phyloP scores from a whole-genome alignment of 2,888 invertebrate genomes.

The Xylota segnis region DNA sequence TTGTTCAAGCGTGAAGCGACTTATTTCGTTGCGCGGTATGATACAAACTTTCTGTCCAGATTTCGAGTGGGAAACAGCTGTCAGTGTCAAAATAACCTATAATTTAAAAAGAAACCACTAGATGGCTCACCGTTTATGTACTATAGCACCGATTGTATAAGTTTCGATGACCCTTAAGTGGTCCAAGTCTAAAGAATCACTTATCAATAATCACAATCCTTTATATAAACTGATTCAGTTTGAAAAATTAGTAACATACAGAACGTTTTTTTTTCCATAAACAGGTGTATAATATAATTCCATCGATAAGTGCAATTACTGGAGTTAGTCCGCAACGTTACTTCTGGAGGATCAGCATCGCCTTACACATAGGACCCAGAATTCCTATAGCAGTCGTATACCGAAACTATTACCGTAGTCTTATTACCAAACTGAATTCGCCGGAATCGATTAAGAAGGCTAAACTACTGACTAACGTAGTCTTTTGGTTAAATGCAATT shows the following conservation, averaged over 20 bases:
- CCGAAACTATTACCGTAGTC: conserved; percentile 91
- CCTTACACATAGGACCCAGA: conserved; percentile 95
- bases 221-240: too few relatives aligned
- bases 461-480: conserved; percentile 88
- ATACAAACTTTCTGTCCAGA: too few relatives aligned
- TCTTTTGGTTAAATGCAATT: conserved; percentile 93
- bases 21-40: too few relatives aligned
- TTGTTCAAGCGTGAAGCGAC: too few relatives aligned
- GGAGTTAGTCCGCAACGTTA: conserved; percentile 96
- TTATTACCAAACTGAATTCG: conserved; percentile 79
- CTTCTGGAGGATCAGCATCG: conserved; percentile 96
- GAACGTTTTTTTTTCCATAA: conserved; percentile 69
- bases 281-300: conserved; percentile 96
- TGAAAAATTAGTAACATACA: not conserved
- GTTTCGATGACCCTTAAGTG: too few relatives aligned
- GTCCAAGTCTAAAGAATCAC: too few relatives aligned
- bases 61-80: too few relatives aligned
- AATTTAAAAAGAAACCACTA: too few relatives aligned
- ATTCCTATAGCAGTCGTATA: conserved; percentile 95
- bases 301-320: conserved; percentile 97
- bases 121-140: too few relatives aligned
- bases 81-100: too few relatives aligned
- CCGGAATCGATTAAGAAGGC: conserved; percentile 84
- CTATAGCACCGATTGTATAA: too few relatives aligned
- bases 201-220: too few relatives aligned